These are phyloP conservation scores for Coturnix japonica DNA, from an alignment of 2,113 vertebrate genomes.

Conservation along the genomic window DNA sequence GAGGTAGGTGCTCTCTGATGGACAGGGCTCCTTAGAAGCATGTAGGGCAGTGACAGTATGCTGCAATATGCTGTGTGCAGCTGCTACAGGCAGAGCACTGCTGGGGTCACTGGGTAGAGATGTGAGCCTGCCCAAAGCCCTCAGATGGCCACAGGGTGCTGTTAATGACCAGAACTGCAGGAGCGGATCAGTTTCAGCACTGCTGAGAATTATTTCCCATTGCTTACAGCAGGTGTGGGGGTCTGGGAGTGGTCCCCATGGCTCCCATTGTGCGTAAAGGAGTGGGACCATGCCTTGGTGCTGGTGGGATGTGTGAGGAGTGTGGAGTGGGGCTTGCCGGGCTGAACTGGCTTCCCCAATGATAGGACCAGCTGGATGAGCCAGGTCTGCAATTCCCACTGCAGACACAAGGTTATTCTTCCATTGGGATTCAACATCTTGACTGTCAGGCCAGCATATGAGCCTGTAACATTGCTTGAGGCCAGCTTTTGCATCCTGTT, in stretches of 20 bases:
- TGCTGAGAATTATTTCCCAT: rapidly evolving
- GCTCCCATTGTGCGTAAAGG: rapidly evolving
- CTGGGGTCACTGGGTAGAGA: too few species aligned
- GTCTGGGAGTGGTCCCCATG: neutral
- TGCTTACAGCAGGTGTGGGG: neutral
- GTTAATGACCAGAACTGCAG: neutral
- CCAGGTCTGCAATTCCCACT: neutral
- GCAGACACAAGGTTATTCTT: neutral
- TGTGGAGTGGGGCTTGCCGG: rapidly evolving
- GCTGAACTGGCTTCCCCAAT: neutral
- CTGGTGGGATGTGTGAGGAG: neutral
- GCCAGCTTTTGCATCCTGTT: constrained; percentile 60
- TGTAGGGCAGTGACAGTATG: rapidly evolving
- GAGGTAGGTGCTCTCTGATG: neutral
- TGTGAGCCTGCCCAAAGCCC: neutral
- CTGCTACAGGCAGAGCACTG: neutral
- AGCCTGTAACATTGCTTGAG: neutral
- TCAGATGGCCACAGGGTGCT: neutral
- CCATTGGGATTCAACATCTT: neutral
- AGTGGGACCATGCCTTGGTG: rapidly evolving
- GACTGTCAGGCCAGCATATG: neutral
- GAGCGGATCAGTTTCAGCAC: neutral
- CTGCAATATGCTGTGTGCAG: neutral
- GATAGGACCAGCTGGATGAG: neutral
- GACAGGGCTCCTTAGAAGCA: neutral